phyloP scores from a whole-genome alignment of 2,797 vertebrate genomes.

The Bradypodion ventrale region DNA sequence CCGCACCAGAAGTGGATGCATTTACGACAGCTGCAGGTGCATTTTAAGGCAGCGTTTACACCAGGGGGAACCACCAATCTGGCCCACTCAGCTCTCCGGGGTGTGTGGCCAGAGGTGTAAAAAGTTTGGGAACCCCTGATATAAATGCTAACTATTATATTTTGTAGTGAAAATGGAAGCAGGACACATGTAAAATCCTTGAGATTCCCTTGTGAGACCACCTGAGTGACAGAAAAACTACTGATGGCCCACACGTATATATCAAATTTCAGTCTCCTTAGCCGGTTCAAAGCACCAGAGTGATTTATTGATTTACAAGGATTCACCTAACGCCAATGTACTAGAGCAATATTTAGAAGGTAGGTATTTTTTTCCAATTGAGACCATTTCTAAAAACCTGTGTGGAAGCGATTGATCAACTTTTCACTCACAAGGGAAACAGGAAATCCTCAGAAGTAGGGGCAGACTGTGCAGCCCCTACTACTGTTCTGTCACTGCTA shows the following conservation, averaged over 20 bases:
- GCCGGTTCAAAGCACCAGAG: background rate
- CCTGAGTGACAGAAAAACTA: background rate
- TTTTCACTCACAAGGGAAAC: too few relatives aligned
- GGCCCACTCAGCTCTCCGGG: too few relatives aligned
- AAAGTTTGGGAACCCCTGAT: too few relatives aligned
- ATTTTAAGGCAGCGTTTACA: too few relatives aligned
- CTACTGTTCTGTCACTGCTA: background rate
- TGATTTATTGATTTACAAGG: background rate
- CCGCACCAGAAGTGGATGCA: too few relatives aligned
- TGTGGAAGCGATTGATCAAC: background rate
- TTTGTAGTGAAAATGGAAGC: background rate
- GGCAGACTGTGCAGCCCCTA: background rate
- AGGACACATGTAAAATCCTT: background rate
- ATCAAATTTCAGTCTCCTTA: background rate
- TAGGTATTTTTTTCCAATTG: background rate
- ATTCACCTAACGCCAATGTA: background rate
- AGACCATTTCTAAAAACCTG: background rate
- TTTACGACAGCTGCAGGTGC: too few relatives aligned
- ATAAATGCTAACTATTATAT: background rate
- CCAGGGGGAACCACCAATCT: too few relatives aligned
- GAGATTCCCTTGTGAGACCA: background rate
- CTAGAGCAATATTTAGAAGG: too few relatives aligned
- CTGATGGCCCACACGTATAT: background rate
- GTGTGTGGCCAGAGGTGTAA: too few relatives aligned
- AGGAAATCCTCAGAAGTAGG: too few relatives aligned